These are phyloP conservation scores for Rotaria macrura DNA, from an alignment of 2,888 invertebrate species.

Conservation along the genomic window DNA sequence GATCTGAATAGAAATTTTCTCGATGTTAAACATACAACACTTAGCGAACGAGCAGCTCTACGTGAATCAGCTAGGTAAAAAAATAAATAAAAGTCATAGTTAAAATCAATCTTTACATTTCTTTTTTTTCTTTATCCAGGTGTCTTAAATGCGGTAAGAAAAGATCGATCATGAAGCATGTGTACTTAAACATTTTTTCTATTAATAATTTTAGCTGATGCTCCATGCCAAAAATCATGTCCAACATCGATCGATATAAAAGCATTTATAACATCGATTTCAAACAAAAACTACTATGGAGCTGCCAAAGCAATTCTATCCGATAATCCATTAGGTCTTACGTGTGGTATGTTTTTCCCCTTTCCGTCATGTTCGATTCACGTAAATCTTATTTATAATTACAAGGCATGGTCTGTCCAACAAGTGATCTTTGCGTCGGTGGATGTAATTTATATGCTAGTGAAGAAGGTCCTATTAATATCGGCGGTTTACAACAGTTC, in stretches of 20 bases:
- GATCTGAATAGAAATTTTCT: slow-evolving; percentile 70
- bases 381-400: slow-evolving; percentile 65
- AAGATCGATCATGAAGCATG: neutral
- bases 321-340: slow-evolving; percentile 75
- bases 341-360: slow-evolving; percentile 42
- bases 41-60: slow-evolving; percentile 85
- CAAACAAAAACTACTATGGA: slow-evolving; percentile 96
- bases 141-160: slow-evolving; percentile 53
- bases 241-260: slow-evolving; percentile 95
- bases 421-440: slow-evolving; percentile 92
- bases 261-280: slow-evolving; percentile 85
- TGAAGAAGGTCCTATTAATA: slow-evolving; percentile 95
- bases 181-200: slow-evolving; percentile 69
- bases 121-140: slow-evolving; percentile 37
- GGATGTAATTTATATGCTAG: slow-evolving; percentile 88
- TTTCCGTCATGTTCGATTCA: neutral
- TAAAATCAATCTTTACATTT: neutral
- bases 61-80: slow-evolving; percentile 63
- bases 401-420: slow-evolving; percentile 80
- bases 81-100: neutral
- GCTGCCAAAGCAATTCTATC: slow-evolving; percentile 85
- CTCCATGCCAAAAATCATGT: slow-evolving; percentile 94
- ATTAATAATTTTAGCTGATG: slow-evolving; percentile 55
- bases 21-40: slow-evolving; percentile 89
- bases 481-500: slow-evolving; percentile 92